A percentile compares a stretch with the other conserved stretches of the same genome.
These are phyloP conservation scores for Coptodon bakossiorum DNA, from an alignment of 2,113 vertebrate species.

Conservation along the genomic window DNA sequence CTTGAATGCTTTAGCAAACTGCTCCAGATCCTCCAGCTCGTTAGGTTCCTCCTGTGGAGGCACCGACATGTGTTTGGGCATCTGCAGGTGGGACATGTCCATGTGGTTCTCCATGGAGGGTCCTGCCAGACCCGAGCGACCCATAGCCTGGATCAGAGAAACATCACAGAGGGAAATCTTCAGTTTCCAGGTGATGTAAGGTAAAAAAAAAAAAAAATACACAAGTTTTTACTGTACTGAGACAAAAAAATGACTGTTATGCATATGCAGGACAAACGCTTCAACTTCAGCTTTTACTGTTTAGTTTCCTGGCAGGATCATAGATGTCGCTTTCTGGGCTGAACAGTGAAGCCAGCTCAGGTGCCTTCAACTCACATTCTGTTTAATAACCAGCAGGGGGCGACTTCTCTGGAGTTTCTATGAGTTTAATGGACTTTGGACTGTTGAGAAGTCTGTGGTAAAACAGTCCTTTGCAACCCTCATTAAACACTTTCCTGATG, in stretches of 20 bases:
- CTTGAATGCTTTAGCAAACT: constrained; percentile 97
- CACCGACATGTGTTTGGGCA: constrained; percentile 80
- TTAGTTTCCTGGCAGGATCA: background rate
- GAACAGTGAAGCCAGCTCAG: background rate
- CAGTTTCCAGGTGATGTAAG: background rate
- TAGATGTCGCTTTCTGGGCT: background rate
- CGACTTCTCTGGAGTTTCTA: background rate
- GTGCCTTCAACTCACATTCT: background rate
- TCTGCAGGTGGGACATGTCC: constrained; percentile 86
- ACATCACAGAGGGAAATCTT: background rate
- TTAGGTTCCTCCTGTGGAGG: constrained; percentile 85
- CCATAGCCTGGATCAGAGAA: constrained; percentile 73
- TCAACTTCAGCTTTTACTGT: background rate
- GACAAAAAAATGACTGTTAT: background rate
- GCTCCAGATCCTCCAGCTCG: constrained; percentile 94
- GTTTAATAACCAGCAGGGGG: background rate
- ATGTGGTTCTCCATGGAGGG: constrained; percentile 85
- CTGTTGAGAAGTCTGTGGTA: background rate
- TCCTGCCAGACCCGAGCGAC: constrained; percentile 81
- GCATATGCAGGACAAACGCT: background rate
- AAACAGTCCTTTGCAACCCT: background rate
- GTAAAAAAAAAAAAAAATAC: background rate
- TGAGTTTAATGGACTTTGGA: background rate
- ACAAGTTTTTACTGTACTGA: background rate
- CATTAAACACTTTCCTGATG: background rate